Evolutionary conservation across 2,113 vertebrate species (phyloP).

Genomic region (Oostethus manadensis): DNA sequence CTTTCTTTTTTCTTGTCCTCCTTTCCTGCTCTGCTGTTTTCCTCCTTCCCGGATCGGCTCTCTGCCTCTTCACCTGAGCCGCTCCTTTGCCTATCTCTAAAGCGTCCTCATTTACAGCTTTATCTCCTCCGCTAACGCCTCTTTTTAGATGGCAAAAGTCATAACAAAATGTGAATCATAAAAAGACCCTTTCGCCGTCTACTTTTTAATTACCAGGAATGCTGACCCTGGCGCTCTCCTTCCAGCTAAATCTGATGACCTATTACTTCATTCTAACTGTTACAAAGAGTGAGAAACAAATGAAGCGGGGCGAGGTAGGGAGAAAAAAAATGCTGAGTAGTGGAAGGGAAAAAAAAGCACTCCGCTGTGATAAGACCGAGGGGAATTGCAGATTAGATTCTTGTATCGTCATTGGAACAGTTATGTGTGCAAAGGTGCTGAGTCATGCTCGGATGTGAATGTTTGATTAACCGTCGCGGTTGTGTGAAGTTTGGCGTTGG

Average conservation of each 20-base stretch:
- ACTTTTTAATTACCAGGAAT: constrained; percentile 54
- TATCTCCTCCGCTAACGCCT: too few relatives aligned
- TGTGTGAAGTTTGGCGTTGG: background rate
- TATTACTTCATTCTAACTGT: constrained; percentile 49
- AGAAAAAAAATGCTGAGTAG: constrained; percentile 45
- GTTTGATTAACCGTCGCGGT: background rate
- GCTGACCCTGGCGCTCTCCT: constrained; percentile 56
- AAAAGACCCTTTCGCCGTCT: constrained; percentile 12
- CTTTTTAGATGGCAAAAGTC: background rate
- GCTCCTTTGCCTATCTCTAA: too few relatives aligned
- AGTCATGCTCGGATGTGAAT: constrained; percentile 39
- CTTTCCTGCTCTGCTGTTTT: too few relatives aligned
- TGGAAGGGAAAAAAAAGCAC: constrained; percentile 36
- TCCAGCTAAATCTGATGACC: constrained; percentile 60
- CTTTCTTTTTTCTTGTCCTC: too few relatives aligned
- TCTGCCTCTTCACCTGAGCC: too few relatives aligned
- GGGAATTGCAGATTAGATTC: constrained; percentile 57
- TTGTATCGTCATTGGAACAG: constrained; percentile 38
- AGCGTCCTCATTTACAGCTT: too few relatives aligned
- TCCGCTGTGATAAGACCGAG: constrained; percentile 46
- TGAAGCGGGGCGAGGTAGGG: constrained; percentile 24
- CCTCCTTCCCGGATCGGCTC: too few relatives aligned
- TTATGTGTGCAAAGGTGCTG: constrained; percentile 53
- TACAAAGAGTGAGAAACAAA: constrained; percentile 44
- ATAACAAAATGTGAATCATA: background rate